Evolutionary conservation across 2,113 vertebrate species (phyloP), one percentile per base, ranked within the genome.

Genomic region (Rousettus leschenaultii): DNA sequence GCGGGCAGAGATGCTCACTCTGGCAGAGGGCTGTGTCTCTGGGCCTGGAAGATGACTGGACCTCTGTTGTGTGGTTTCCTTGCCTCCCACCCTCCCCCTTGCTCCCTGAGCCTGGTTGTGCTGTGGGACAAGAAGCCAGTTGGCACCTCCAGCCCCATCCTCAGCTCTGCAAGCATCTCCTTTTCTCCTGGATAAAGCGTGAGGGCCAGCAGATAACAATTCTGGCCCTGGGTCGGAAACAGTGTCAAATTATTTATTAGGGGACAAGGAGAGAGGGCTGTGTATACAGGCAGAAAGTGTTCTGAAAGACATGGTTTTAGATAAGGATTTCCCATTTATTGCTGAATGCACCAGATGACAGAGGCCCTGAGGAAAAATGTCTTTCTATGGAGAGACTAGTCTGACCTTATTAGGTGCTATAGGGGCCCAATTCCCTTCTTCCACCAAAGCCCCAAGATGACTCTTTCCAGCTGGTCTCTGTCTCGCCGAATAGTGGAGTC

Each of bases 401-500:
- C 66, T 92, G 79, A 94, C n/a, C 33, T 70, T 89, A 0, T 92
- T 55, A 14, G 38, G 51, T 95, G 70, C 57, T 89, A 4, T 28
- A 28, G 40, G 3, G 48, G 21, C 28, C 38, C 51, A 61, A 28
- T 61, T 86, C 74, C 18, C 85, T 59, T 87, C 74, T 88, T 51
- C 63, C 55, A 65, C 11, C 9, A 30, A 66, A 87, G 48, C 82
- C 28, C 28, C 43, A 35, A 16, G 35, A 35, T 45, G 40, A 77
- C 88, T 94, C 70, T 92, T 93, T 82, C 53, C 48, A 92, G 43
- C 79, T 84, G 74, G 30, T 71, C 79, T 89, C 87, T 88, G 51
- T 87, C 84, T 94, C 61, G 13, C n/a, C 55, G n/a, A 48, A 83
- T 38, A 68, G 66, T 38, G 24, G 63, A 45, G n/a, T 88, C 55